A percentile compares a stretch with the other conserved stretches of the same genome.
phyloP scores from a whole-genome alignment of 2,113 vertebrate species.

The Nerophis lumbriciformis region DNA sequence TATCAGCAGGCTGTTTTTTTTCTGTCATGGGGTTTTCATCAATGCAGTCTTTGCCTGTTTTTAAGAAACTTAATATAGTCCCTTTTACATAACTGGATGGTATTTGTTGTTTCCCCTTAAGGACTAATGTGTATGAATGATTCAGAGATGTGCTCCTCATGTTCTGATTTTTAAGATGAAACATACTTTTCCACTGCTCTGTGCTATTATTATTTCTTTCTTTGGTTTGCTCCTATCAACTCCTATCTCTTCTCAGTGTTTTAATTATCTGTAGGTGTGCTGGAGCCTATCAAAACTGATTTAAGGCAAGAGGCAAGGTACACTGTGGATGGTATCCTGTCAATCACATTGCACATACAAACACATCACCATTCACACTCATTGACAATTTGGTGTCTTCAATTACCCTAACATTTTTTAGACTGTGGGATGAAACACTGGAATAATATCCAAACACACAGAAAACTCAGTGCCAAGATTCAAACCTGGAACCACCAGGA shows the following conservation, averaged over 20 bases:
- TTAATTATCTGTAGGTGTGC: neutral
- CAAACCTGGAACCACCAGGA: too few relatives aligned
- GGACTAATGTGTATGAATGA: neutral
- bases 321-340: too few relatives aligned
- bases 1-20: constrained; percentile 10
- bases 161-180: neutral
- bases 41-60: constrained; percentile 8
- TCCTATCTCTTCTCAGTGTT: neutral
- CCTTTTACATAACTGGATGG: constrained; percentile 4
- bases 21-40: neutral
- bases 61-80: constrained; percentile 1
- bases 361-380: too few relatives aligned
- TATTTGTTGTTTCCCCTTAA: neutral
- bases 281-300: too few relatives aligned
- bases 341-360: too few relatives aligned
- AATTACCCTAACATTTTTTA: too few relatives aligned
- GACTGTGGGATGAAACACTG: too few relatives aligned
- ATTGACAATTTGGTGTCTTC: too few relatives aligned
- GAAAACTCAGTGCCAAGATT: too few relatives aligned
- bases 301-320: too few relatives aligned
- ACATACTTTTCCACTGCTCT: neutral
- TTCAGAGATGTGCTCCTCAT: neutral
- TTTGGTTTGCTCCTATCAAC: neutral
- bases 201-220: neutral
- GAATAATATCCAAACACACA: too few relatives aligned